Evolutionary conservation across 2,113 vertebrate genomes (phyloP).

Genomic region (Pteruthius melanotis): DNA sequence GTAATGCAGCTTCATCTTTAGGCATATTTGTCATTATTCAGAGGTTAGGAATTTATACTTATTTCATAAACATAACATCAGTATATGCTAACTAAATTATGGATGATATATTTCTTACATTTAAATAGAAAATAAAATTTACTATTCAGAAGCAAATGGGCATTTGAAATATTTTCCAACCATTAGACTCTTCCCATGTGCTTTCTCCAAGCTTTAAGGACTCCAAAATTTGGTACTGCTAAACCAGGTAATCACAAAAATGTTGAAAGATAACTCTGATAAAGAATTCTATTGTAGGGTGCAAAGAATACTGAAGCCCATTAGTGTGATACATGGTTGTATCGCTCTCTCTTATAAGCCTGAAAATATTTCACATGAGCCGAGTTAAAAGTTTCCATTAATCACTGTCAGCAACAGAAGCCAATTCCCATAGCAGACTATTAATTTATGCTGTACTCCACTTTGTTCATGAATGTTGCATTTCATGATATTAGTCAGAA

Average conservation of each 20-base stretch:
- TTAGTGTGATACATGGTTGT: not conserved
- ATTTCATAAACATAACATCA: not conserved
- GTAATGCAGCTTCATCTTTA: not conserved
- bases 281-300: not conserved
- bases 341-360: not conserved
- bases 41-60: not conserved
- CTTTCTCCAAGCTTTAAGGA: not conserved
- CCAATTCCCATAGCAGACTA: not conserved
- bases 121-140: not conserved
- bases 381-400: constrained; percentile 1
- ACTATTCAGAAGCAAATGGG: not conserved
- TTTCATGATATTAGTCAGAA: not conserved
- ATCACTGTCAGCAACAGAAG: not conserved
- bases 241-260: not conserved
- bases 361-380: not conserved
- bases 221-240: not conserved
- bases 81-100: not conserved
- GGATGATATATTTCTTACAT: not conserved
- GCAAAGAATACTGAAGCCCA: not conserved
- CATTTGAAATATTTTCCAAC: not conserved
- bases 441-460: not conserved
- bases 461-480: not conserved
- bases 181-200: not conserved
- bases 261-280: not conserved
- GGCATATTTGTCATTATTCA: not conserved